Percentiles rank a stretch among this genome's conserved stretches.
These are phyloP conservation scores for Rhodophaea formosa DNA, from an alignment of 2,888 invertebrate species.

Conservation along the genomic window DNA sequence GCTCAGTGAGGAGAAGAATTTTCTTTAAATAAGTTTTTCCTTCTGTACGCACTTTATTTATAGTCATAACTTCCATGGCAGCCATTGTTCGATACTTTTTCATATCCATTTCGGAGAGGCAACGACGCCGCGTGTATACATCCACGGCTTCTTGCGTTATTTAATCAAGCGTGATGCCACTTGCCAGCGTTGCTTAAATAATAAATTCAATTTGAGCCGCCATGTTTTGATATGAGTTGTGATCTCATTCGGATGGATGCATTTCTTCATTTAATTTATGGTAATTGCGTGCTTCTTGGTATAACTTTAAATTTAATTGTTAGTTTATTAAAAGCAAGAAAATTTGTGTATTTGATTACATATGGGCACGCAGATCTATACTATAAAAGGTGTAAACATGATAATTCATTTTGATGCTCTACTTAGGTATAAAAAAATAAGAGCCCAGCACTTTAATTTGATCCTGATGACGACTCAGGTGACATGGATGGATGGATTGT, in stretches of 20 bases:
- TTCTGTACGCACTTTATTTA: background rate
- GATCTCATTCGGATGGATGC: background rate
- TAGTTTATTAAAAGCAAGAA: too few relatives aligned
- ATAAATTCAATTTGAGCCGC: conserved; percentile 2
- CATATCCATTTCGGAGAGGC: conserved; percentile 40
- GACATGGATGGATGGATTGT: too few relatives aligned
- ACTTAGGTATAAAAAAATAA: too few relatives aligned
- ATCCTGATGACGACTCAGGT: too few relatives aligned
- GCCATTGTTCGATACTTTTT: conserved; percentile 35
- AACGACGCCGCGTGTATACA: conserved; percentile 37
- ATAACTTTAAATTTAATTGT: background rate
- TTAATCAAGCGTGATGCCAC: conserved; percentile 46
- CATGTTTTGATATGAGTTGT: conserved; percentile 1
- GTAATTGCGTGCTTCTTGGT: background rate
- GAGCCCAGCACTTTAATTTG: too few relatives aligned
- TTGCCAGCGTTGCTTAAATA: conserved; percentile 7
- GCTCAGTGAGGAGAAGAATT: too few relatives aligned
- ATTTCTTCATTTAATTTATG: background rate
- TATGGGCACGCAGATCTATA: too few relatives aligned
- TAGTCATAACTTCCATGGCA: background rate
- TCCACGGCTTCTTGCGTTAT: conserved; percentile 35
- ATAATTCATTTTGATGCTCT: too few relatives aligned
- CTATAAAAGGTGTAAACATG: too few relatives aligned
- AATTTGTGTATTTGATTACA: too few relatives aligned
- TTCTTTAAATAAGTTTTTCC: background rate